Percentiles rank a stretch among this genome's conserved stretches.
These are phyloP conservation scores for Clytia hemisphaerica DNA, from an alignment of 30 jellyfish, hydroid and myxozoan species.

Conservation along the genomic window DNA sequence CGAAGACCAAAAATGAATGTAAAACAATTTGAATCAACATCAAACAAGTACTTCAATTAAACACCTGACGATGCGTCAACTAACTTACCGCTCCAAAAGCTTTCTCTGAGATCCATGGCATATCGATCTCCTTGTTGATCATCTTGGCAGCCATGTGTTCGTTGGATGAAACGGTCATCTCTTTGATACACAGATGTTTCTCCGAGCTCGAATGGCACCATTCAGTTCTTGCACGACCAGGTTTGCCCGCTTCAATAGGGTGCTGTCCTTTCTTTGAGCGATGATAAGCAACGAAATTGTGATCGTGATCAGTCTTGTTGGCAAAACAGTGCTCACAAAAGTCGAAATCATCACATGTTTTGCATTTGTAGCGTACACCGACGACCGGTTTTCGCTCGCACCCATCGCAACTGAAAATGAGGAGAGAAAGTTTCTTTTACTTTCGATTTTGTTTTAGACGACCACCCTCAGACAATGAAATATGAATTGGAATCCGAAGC, in stretches of 20 bases:
- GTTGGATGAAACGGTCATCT: neutral
- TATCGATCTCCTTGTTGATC: slow-evolving; percentile 14
- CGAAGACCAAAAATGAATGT: too few species aligned
- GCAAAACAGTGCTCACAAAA: slow-evolving; percentile 44
- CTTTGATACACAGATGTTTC: slow-evolving; percentile 2
- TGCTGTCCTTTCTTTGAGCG: neutral
- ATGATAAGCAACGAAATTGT: slow-evolving; percentile 23
- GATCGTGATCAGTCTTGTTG: slow-evolving; percentile 49
- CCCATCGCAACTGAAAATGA: slow-evolving; percentile 47
- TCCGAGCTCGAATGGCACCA: neutral
- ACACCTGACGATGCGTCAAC: too few species aligned
- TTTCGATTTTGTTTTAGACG: too few species aligned
- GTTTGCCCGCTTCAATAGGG: neutral
- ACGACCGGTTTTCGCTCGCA: slow-evolving; percentile 31
- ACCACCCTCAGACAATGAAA: too few species aligned
- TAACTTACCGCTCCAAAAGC: neutral
- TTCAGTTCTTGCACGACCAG: neutral
- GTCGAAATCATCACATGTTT: slow-evolving; percentile 43
- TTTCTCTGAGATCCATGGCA: slow-evolving; percentile 13
- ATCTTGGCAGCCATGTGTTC: slow-evolving; percentile 13
- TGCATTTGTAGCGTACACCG: slow-evolving; percentile 57
- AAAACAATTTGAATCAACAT: too few species aligned
- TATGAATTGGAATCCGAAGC: too few species aligned
- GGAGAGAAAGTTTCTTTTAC: too few species aligned
- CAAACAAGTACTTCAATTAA: too few species aligned